Percentiles rank a stretch among this genome's conserved stretches.
Evolutionary conservation across 2,888 invertebrate genomes (phyloP).

Genomic region (Cataglyphis altisquamis): DNA sequence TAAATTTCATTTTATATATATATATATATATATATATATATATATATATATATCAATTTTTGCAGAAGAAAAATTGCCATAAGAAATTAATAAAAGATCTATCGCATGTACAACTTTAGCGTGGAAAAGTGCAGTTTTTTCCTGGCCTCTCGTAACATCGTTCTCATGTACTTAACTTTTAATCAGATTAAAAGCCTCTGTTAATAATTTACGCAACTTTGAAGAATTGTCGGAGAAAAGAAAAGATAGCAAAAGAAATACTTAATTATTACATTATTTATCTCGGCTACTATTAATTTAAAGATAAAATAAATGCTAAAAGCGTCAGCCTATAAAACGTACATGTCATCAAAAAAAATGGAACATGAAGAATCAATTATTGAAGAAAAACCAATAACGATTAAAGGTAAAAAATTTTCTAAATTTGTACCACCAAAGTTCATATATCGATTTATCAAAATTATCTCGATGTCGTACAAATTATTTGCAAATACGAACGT

Average conservation of each 20-base stretch:
- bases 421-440: slow-evolving; percentile 35
- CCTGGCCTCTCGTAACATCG: slow-evolving; percentile 1
- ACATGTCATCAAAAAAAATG: not conserved
- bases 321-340: not conserved
- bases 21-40: too few relatives aligned
- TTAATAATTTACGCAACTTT: slow-evolving; percentile 43
- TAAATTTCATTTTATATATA: slow-evolving; percentile 2
- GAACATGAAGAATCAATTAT: slow-evolving; percentile 4
- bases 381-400: not conserved
- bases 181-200: slow-evolving; percentile 37
- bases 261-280: slow-evolving; percentile 3
- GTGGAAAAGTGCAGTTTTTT: slow-evolving; percentile 14
- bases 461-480: slow-evolving; percentile 14
- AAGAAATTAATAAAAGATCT: slow-evolving; percentile 21
- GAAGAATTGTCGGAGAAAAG: slow-evolving; percentile 7
- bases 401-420: not conserved
- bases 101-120: slow-evolving; percentile 13
- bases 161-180: slow-evolving; percentile 46
- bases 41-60: not conserved
- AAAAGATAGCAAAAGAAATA: not conserved
- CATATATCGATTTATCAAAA: slow-evolving; percentile 16
- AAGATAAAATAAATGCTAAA: not conserved
- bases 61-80: not conserved
- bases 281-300: not conserved
- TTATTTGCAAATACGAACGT: slow-evolving; percentile 29